Evolutionary conservation across 2,113 vertebrate genomes (phyloP), one percentile per base, ranked within the genome.

Genomic region (Hydrolagus affinis): DNA sequence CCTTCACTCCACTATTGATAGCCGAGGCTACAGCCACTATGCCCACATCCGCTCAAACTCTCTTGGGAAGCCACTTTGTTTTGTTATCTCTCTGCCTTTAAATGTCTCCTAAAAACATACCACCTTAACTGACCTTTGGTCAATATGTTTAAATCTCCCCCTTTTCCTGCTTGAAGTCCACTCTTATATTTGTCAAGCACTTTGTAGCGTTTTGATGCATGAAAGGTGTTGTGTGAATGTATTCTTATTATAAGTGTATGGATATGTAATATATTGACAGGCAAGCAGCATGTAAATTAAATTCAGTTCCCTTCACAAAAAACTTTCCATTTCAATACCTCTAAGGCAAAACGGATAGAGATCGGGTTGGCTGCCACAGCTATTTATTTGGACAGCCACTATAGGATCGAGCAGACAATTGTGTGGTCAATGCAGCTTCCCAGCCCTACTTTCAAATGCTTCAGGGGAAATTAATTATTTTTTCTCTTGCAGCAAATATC

Each of bases 291-390:
- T 4, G n/a, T 57, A 62, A 78, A 62, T n/a, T 62, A 28, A 60
- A 28, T 80, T 28, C 19, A 25, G 15, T 8, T 44, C 44, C 44
- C 44, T 6, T 44, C 44, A 23, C 56, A 59, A 32, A 76, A 44
- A n/a, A 57, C 30, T 9, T 75, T 75, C 73, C 32, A 76, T 59
- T 23, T 78, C 14, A 78, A 23, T 59, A 78, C 23, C 75, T 78
- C 56, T 23, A 59, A 23, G 21, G 25, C 60, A 2, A 12, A 0
- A 77, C 44, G 6, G 56, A 59, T 17, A 56, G 15, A 44, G 32
- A 12, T 9, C n/a, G 15, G 21, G n/a, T 59, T 23, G 57, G n/a
- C 23, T 60, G 75, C 21, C 57, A 56, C 17, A 56, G 21, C 21
- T 1, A 21, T 60, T 77, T 77, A 44, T 12, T 21, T 60, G n/a